Evolutionary conservation across 2,113 vertebrate species (phyloP).

Genomic region (Poeciliopsis retropinna): DNA sequence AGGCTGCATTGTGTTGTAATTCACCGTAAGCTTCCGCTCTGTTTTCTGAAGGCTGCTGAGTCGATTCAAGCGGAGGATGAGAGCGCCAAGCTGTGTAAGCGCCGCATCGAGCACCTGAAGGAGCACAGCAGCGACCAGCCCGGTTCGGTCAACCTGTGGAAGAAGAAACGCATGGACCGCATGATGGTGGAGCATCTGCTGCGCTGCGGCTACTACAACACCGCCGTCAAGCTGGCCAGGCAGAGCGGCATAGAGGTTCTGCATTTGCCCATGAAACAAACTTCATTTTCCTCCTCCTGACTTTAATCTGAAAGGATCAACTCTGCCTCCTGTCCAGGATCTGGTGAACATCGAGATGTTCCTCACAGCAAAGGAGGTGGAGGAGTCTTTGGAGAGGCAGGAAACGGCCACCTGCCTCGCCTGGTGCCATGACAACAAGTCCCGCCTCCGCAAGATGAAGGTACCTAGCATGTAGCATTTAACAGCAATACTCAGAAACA

Average conservation of each 20-base stretch:
- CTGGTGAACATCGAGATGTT: slow-evolving; percentile 99
- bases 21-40: not conserved
- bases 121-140: slow-evolving; percentile 97
- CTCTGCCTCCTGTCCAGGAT: slow-evolving; percentile 79
- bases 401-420: slow-evolving; percentile 97
- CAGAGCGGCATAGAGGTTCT: slow-evolving; percentile 96
- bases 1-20: too few species aligned
- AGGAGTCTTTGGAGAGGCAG: slow-evolving; percentile 96
- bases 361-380: slow-evolving; percentile 98
- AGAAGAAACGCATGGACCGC: slow-evolving; percentile 98
- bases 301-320: not conserved
- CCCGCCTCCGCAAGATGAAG: slow-evolving; percentile 99
- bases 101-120: slow-evolving; percentile 96
- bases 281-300: not conserved
- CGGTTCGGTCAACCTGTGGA: slow-evolving; percentile 93
- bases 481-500: too few species aligned
- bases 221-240: slow-evolving; percentile 93
- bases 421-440: slow-evolving; percentile 99
- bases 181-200: slow-evolving; percentile 99
- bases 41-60: slow-evolving; percentile 87
- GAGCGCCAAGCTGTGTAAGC: slow-evolving; percentile 96
- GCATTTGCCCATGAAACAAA: too few species aligned
- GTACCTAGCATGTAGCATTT: slow-evolving; percentile 63
- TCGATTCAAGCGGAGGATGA: slow-evolving; percentile 98
- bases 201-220: slow-evolving; percentile 98